phyloP scores from a whole-genome alignment of 2,113 vertebrate genomes.

The Bubo blakistoni region DNA sequence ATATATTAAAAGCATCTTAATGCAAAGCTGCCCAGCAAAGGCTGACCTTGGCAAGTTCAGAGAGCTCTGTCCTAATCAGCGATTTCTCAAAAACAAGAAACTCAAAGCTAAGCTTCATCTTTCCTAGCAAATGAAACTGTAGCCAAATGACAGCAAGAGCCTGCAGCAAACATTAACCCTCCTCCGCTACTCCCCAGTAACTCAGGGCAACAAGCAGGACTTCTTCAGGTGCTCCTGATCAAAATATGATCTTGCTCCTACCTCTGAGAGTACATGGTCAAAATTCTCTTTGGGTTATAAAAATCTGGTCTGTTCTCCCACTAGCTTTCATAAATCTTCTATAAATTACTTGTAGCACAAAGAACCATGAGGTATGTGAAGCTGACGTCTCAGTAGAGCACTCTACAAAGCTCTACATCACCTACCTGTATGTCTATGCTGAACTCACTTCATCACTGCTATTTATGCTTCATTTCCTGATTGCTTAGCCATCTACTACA shows the following conservation, averaged over 20 bases:
- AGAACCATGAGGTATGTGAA: rapidly evolving
- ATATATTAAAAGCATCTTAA: not conserved
- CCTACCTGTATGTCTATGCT: not conserved
- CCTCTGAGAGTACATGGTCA: not conserved
- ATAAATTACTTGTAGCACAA: not conserved
- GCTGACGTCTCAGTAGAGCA: not conserved
- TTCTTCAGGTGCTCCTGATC: not conserved
- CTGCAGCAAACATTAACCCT: not conserved
- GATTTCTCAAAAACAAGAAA: not conserved
- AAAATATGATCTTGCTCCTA: not conserved
- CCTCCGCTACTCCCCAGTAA: not conserved
- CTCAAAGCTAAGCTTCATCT: not conserved
- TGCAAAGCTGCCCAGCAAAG: not conserved
- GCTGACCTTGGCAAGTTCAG: not conserved
- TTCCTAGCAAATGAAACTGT: not conserved
- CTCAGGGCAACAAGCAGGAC: rapidly evolving
- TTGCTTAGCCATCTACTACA: not conserved
- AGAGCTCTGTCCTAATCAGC: not conserved
- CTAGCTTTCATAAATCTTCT: not conserved
- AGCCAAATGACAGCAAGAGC: not conserved
- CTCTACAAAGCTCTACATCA: not conserved
- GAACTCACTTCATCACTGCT: not conserved
- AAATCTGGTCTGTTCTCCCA: not conserved
- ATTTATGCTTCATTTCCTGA: not conserved
- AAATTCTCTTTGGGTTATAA: not conserved